Evolutionary conservation across 1,140 invertebrate genomes (phyloP), one percentile per base, ranked within the genome.

Genomic region (Microplitis mediator): DNA sequence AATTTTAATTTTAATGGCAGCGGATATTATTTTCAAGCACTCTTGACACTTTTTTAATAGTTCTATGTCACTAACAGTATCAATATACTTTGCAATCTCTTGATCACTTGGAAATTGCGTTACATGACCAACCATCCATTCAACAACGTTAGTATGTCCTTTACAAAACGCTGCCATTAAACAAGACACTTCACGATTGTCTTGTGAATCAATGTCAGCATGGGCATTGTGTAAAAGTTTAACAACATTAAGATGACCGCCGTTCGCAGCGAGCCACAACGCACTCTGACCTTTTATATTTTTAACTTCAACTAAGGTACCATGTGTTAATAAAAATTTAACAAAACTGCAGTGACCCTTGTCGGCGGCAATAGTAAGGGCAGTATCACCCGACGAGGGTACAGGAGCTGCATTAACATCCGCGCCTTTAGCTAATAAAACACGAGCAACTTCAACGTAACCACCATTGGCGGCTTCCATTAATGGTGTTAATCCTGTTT

Each of bases 251-350:
- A 99, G 88, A 86, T 99, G 98, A 11, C 98, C 98, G 72, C 97
- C 97, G 88, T 99, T 98, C 3, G 97, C 97, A 3, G 98, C 97
- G 60, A 99, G 86, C 98, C 98, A 99, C 0, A 99, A 87, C 0
- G 98, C 97, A 45, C 98, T 98, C 86, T 99, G 99, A 64, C 98
- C 98, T 89, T 99, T 99, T 84, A 99, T 99, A 86, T 99, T 99
- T 79, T 98, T 98, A 0, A 98, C 96, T 88, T 99, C 97, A 4
- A 99, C 95, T 75, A 94, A 92, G 36, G 97, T 97, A 69, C 91
- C 91, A 68, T 94, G 91, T 74, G 84, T 83, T 6, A 91, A 78
- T 71, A 96, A 85, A 31, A 98, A 89, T 86, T 98, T 96, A 11
- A 99, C 97, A 88, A 99, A 99, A 86, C 96, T 91, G 80, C 94